phyloP scores from a whole-genome alignment of 2,888 invertebrate species.

The Ochropleura leucogaster region DNA sequence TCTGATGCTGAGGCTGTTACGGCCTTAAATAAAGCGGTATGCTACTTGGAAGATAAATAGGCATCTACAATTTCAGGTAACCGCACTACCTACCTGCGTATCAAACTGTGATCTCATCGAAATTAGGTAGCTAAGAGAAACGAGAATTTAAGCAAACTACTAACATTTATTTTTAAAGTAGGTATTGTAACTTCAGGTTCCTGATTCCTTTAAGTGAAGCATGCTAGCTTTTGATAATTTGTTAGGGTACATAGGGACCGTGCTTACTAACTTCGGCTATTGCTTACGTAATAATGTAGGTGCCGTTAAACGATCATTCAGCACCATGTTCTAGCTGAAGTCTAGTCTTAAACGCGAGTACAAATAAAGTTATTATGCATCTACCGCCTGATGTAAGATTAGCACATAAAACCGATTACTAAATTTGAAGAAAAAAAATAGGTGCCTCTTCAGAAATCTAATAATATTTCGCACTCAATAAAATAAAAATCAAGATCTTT shows the following conservation, averaged over 20 bases:
- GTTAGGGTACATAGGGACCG: not conserved
- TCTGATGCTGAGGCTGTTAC: not conserved
- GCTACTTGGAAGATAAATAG: constrained; percentile 4
- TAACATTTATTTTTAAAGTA: not conserved
- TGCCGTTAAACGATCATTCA: not conserved
- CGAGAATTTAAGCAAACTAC: not conserved
- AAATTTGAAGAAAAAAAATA: not conserved
- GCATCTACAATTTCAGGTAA: constrained; percentile 23
- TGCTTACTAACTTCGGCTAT: too few species aligned
- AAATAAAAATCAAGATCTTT: constrained; percentile 34
- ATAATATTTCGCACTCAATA: constrained; percentile 22
- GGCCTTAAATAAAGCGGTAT: not conserved
- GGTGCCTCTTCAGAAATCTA: not conserved
- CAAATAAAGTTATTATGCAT: not conserved
- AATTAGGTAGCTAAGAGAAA: constrained; percentile 32
- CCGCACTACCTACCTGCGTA: not conserved
- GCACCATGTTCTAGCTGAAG: not conserved
- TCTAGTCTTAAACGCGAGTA: not conserved
- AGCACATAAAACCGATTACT: not conserved
- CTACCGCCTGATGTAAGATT: not conserved
- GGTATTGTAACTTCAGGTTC: not conserved
- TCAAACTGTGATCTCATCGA: constrained; percentile 35
- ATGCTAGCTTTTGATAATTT: not conserved
- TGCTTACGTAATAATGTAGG: not conserved
- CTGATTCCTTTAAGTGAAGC: not conserved